Evolutionary conservation across 2,888 invertebrate genomes (phyloP), one percentile per base, ranked within the genome.

Genomic region (Machimus rusticus): DNA sequence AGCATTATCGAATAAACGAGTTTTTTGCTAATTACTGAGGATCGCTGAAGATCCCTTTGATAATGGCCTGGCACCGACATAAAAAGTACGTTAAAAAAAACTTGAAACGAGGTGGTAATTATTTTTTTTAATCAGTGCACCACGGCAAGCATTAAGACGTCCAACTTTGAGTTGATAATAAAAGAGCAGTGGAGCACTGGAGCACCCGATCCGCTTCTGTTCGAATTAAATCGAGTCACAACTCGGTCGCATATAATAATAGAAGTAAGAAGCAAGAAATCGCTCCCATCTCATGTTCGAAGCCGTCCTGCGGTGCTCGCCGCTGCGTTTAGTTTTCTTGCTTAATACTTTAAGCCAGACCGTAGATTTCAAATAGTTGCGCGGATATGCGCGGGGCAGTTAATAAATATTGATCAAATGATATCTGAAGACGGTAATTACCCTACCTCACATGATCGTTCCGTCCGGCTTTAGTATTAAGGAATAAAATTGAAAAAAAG

Each of bases 11-110:
- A 14, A 74, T 74, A 78, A 86, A 88, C 46, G 23, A 81, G 78
- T 81, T 87, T 46, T 86, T 78, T 28, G 79, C 76, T 82, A 87
- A 82, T 87, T 88, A 87, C 88, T 87, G 86, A 87, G 81, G 87
- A 88, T 87, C 86, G 88, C 88, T 87, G 87, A 88, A 87, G 87
- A 88, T 87, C 88, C 79, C 74, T 86, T 84, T 77, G 82, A 85
- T 23, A 66, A 6, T 66, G 19, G 8, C 66, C 12, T 23, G 9
- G 66, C 23, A 23, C 43, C 82, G 82, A 82, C 74, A 34, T 23
- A 43, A 28, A 74, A 43, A 39, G 43, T 5, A 85, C 23, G 16
- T 14, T 46, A 46, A 19, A 23, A 23, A 19, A 23, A 12, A 28
- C n/a, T 6, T 81, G 9, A n/a, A 39, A 39, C 34, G 81, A 51